Base-by-base conservation (phyloP, 2,797 vertebrate genomes). In the Epinephelus malabaricus region DNA sequence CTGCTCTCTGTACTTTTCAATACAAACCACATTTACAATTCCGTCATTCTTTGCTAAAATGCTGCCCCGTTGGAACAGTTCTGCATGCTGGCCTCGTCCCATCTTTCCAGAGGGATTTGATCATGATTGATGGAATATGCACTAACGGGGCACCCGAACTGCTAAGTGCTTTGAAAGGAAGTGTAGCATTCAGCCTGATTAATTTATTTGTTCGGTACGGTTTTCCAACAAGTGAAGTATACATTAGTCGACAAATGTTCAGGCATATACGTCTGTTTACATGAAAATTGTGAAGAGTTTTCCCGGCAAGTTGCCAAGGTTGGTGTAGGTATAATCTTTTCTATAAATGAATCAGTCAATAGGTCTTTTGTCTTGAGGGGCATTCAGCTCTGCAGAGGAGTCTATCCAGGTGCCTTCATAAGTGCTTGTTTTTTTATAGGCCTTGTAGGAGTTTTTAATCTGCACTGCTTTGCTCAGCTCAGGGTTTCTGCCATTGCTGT, bases 41-140 rank as follows among this genome's bases (percentile, higher is more conserved):
- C 68, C 59, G 74, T 73, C 66, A 53, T 58, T 76, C 70, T 81
- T 74, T 71, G 49, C 66, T 74, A 5, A 81, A 68, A 54, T 45
- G 55, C 49, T 54, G 49, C 73, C 46, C 73, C 76, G 69, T 43
- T 84, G 83, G 77, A 89, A 78, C 73, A 74, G 59, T 71, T 87
- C 64, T 55, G 59, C 38, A 4, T 19, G 23, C 76, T 88, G 85
- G 84, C 87, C 46, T 50, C 0, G n/a, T 62, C 54, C 69, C 76
- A 73, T 83, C 65, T 89, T 89, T 90, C 87, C 87, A 73, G 43
- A 56, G 59, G 69, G 85, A 90, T 91, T 85, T 82, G 64, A 84
- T 77, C 79, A 74, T 91, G 92, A 93, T 88, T 92, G 90, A 94
- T 93, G 88, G 81, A 75, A 86, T 79, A 70, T 64, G 63, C 71